Conservation (phyloP, 2,113 vertebrate species). For the Anthoscopus minutus region DNA sequence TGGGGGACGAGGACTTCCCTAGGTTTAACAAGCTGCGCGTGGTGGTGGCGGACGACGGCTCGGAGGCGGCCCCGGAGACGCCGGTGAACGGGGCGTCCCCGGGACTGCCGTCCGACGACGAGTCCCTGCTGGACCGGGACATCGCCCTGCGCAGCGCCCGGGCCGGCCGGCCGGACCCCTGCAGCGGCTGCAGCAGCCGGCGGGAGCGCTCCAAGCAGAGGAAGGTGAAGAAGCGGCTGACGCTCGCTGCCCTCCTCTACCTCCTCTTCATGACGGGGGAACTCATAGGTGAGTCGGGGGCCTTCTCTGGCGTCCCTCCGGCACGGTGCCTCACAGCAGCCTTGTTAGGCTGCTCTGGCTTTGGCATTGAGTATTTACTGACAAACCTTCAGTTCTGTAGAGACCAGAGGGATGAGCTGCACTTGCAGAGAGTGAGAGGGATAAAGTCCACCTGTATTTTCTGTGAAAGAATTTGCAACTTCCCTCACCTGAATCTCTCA, state of each 20-base stretch:
- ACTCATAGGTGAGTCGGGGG: slow-evolving; percentile 82
- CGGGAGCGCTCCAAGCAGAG: slow-evolving; percentile 73
- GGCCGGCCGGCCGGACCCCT: slow-evolving; percentile 71
- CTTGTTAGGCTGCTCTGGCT: neutral
- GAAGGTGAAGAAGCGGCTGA: slow-evolving; percentile 80
- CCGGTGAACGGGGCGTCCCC: slow-evolving; percentile 70
- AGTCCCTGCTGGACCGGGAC: slow-evolving; percentile 79
- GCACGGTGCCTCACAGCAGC: neutral
- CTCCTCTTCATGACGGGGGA: slow-evolving; percentile 91
- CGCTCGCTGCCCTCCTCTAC: slow-evolving; percentile 84
- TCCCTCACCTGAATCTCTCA: neutral
- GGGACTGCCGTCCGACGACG: slow-evolving; percentile 77
- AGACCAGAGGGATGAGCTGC: neutral
- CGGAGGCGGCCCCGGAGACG: slow-evolving; percentile 33
- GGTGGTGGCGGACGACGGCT: slow-evolving; percentile 83
- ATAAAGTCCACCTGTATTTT: neutral
- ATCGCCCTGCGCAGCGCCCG: slow-evolving; percentile 38
- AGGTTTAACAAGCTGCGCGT: slow-evolving; percentile 86
- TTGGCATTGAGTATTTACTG: neutral
- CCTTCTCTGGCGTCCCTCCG: neutral
- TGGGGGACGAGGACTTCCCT: slow-evolving; percentile 75
- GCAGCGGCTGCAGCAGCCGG: slow-evolving; percentile 76
- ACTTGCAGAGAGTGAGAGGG: neutral
- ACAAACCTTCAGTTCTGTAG: neutral
- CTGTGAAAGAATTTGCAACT: neutral